A percentile compares a stretch with the other conserved stretches of the same genome.
phyloP scores from a whole-genome alignment of 2,113 vertebrate species.

The Lichenostomus cassidix region DNA sequence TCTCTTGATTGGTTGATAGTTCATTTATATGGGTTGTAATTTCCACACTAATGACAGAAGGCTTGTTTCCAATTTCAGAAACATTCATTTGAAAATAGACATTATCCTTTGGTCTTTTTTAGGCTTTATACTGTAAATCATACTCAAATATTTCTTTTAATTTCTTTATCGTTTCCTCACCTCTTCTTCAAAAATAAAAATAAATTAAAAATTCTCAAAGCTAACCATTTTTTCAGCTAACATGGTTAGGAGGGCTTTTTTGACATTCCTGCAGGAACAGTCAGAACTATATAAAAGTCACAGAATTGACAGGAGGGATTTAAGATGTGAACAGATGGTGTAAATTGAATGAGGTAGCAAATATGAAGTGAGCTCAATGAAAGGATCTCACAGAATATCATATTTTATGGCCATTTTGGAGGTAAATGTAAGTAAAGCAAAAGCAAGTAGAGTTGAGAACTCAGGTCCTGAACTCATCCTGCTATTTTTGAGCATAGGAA shows the following conservation, averaged over 20 bases:
- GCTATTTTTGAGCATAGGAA: background rate
- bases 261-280: background rate
- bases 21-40: background rate
- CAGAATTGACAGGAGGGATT: background rate
- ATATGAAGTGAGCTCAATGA: background rate
- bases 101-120: background rate
- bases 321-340: background rate
- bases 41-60: background rate
- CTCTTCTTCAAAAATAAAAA: background rate
- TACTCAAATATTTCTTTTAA: background rate
- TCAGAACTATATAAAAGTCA: background rate
- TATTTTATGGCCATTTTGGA: background rate
- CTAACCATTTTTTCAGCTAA: background rate
- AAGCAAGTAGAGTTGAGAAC: background rate
- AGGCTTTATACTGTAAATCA: background rate
- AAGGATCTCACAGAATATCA: background rate
- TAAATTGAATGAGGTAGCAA: background rate
- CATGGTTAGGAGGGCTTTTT: background rate
- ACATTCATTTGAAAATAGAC: background rate
- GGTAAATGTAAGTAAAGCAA: background rate
- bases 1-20: background rate
- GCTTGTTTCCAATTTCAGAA: background rate
- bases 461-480: background rate
- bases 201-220: background rate
- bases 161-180: background rate